Evolutionary conservation across 2,888 invertebrate species (phyloP).

Genomic region (Unio delphinus): DNA sequence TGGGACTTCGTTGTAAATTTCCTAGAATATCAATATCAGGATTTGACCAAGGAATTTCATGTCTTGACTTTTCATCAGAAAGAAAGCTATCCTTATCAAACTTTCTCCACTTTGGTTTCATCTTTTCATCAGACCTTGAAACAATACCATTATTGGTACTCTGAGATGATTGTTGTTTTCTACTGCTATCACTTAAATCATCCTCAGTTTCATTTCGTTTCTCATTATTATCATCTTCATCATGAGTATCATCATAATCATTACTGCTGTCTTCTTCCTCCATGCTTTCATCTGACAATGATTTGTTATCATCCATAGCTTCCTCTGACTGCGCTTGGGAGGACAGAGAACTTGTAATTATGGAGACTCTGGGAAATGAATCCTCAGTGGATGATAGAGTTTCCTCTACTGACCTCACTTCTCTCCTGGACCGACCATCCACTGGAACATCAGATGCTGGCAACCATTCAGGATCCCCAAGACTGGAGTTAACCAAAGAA

Average conservation of each 20-base stretch:
- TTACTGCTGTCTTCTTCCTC: constrained; percentile 5
- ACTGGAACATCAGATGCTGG: too few species aligned
- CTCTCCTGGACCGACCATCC: too few species aligned
- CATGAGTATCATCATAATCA: not conserved
- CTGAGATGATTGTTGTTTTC: too few species aligned
- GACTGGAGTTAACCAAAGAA: constrained; percentile 50
- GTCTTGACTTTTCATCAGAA: not conserved
- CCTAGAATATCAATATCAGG: not conserved
- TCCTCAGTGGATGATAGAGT: constrained; percentile 55
- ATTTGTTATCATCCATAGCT: constrained; percentile 2
- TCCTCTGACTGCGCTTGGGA: not conserved
- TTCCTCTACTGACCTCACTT: constrained; percentile 24
- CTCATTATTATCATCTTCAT: not conserved
- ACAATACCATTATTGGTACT: too few species aligned
- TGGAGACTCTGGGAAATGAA: constrained; percentile 40
- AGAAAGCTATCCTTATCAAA: not conserved
- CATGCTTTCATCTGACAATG: not conserved
- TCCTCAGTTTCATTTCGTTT: too few species aligned
- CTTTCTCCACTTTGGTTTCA: not conserved
- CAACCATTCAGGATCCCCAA: constrained; percentile 20
- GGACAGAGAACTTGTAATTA: constrained; percentile 27
- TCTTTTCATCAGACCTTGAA: too few species aligned
- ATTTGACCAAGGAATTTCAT: not conserved
- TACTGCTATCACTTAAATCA: too few species aligned
- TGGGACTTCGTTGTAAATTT: too few species aligned